These are phyloP conservation scores for Apus apus DNA, from an alignment of 2,113 vertebrate species.

Conservation along the genomic window DNA sequence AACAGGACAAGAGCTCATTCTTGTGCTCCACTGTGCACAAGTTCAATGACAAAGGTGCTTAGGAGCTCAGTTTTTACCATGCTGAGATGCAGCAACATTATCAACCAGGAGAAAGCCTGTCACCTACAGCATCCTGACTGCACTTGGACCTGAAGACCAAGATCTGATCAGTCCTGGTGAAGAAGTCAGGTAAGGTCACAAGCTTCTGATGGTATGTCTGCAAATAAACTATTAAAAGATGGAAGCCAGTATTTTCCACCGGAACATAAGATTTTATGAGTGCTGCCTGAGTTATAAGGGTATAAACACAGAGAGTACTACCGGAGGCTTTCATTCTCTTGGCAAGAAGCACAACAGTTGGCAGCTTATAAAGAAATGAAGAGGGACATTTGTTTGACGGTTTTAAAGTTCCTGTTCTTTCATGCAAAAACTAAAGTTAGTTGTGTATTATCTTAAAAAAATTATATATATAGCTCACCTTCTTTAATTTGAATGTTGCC, in stretches of 20 bases:
- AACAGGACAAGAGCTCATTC: neutral
- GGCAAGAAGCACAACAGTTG: constrained; percentile 26
- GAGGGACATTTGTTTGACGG: constrained; percentile 38
- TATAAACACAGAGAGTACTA: neutral
- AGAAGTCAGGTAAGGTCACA: constrained; percentile 1
- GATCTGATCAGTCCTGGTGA: neutral
- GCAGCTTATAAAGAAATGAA: constrained; percentile 49
- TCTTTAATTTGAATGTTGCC: constrained; percentile 91
- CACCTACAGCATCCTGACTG: neutral
- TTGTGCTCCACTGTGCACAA: neutral
- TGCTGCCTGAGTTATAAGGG: neutral
- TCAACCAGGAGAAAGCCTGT: neutral
- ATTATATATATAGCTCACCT: constrained; percentile 77
- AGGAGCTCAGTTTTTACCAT: neutral
- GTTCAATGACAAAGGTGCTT: neutral
- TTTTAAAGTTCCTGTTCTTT: constrained; percentile 58
- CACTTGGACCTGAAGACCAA: neutral
- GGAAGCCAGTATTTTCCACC: neutral
- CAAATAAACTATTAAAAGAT: neutral
- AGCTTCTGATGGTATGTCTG: neutral
- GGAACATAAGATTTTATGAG: neutral
- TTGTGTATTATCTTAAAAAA: neutral
- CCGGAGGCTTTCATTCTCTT: constrained; percentile 27
- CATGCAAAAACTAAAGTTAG: constrained; percentile 45
- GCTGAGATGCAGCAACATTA: neutral